Percentiles rank a stretch among this genome's conserved stretches.
These are phyloP conservation scores for Botia kubotai DNA, from an alignment of 2,797 vertebrate genomes.

Conservation along the genomic window DNA sequence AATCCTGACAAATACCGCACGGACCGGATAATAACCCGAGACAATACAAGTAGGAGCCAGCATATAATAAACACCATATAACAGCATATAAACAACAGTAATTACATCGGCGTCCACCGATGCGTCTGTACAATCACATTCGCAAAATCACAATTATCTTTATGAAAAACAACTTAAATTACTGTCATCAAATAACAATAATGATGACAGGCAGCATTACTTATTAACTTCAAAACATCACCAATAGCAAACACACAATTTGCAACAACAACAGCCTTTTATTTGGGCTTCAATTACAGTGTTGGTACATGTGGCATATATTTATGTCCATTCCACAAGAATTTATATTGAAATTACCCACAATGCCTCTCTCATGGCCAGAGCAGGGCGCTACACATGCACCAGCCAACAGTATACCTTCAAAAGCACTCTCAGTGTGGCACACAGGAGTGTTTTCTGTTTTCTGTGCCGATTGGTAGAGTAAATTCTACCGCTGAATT, in stretches of 20 bases:
- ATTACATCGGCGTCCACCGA: background rate
- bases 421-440: background rate
- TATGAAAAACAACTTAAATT: slow-evolving; percentile 8
- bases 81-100: background rate
- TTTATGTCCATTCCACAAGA: background rate
- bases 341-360: slow-evolving; percentile 7
- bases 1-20: background rate
- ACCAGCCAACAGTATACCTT: background rate
- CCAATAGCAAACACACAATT: slow-evolving; percentile 13
- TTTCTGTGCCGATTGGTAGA: background rate
- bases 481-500: background rate
- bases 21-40: background rate
- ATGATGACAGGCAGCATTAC: background rate
- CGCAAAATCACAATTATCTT: background rate
- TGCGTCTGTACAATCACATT: background rate
- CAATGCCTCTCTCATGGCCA: slow-evolving; percentile 13
- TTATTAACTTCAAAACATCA: background rate
- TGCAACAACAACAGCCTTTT: slow-evolving; percentile 9
- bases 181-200: background rate
- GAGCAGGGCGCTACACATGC: background rate
- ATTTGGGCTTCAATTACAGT: slow-evolving; percentile 1
- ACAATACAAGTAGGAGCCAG: background rate
- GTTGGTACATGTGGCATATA: background rate
- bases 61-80: background rate
- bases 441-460: background rate